Evolutionary conservation across 2,113 vertebrate genomes (phyloP).

Genomic region (Petrocephalus zakoni): DNA sequence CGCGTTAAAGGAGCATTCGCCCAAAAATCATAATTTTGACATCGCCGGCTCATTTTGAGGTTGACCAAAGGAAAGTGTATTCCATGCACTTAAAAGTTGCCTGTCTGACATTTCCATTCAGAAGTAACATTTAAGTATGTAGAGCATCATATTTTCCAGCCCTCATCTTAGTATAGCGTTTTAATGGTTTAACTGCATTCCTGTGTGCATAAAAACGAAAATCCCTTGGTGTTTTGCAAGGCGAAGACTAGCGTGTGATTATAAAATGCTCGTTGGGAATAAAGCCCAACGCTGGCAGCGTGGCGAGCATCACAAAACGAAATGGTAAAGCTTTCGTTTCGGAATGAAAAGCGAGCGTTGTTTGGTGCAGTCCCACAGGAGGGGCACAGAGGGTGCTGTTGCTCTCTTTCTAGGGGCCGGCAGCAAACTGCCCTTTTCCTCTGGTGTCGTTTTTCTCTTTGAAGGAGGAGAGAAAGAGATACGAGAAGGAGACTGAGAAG

Average conservation of each 20-base stretch:
- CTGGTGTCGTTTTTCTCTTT: conserved; percentile 17
- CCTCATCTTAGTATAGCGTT: neutral
- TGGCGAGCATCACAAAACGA: neutral
- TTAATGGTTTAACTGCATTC: neutral
- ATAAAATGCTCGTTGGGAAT: neutral
- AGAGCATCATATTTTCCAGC: neutral
- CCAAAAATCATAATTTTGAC: neutral
- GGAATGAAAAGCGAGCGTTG: neutral
- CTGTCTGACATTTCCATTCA: neutral
- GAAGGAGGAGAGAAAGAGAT: conserved; percentile 90
- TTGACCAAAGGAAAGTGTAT: neutral
- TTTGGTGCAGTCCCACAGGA: neutral
- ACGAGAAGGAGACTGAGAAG: conserved; percentile 96
- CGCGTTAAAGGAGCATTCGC: neutral
- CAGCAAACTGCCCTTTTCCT: neutral
- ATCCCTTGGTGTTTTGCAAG: neutral
- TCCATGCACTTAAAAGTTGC: neutral
- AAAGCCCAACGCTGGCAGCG: neutral
- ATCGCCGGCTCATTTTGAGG: neutral
- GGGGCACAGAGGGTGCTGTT: neutral
- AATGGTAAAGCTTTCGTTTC: neutral
- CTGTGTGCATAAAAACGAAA: neutral
- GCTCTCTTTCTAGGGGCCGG: neutral
- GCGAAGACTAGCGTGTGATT: neutral
- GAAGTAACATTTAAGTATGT: neutral